These are phyloP conservation scores for Calcarius lapponicus DNA, from an alignment of 2,797 vertebrate genomes.

Conservation along the genomic window DNA sequence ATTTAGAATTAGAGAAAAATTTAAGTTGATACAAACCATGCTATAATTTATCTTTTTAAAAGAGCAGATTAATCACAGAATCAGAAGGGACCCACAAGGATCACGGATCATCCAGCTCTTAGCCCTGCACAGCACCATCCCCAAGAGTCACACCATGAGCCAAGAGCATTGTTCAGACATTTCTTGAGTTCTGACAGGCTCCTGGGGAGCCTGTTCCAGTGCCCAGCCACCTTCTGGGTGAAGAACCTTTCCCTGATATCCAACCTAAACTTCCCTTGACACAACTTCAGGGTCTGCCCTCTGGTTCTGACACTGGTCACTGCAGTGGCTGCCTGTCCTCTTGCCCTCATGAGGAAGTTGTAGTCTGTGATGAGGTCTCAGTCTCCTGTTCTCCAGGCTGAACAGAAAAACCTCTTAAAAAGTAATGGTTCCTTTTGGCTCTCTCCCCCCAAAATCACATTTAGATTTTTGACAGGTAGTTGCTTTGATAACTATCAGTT, in stretches of 20 bases:
- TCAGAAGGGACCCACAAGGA: not conserved
- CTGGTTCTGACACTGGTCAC: not conserved
- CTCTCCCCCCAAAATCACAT: accelerated
- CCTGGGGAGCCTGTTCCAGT: not conserved
- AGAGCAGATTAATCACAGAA: not conserved
- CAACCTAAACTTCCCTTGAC: not conserved
- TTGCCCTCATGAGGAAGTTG: not conserved
- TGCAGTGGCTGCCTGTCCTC: not conserved
- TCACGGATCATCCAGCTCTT: not conserved
- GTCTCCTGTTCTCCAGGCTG: not conserved
- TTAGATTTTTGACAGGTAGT: not conserved
- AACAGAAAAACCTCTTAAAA: not conserved
- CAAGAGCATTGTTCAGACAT: not conserved
- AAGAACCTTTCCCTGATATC: not conserved
- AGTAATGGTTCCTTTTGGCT: not conserved
- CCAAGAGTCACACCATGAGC: no score
- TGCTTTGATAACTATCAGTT: not conserved
- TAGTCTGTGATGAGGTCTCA: not conserved
- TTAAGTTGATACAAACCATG: not conserved
- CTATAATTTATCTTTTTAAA: not conserved
- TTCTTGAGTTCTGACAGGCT: not conserved
- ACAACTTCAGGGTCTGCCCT: not conserved
- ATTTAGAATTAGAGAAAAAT: not conserved
- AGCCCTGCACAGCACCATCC: not conserved
- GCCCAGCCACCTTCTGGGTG: not conserved